These are phyloP conservation scores for Stramonita haemastoma DNA, from an alignment of 2,888 invertebrate species.

Conservation along the genomic window DNA sequence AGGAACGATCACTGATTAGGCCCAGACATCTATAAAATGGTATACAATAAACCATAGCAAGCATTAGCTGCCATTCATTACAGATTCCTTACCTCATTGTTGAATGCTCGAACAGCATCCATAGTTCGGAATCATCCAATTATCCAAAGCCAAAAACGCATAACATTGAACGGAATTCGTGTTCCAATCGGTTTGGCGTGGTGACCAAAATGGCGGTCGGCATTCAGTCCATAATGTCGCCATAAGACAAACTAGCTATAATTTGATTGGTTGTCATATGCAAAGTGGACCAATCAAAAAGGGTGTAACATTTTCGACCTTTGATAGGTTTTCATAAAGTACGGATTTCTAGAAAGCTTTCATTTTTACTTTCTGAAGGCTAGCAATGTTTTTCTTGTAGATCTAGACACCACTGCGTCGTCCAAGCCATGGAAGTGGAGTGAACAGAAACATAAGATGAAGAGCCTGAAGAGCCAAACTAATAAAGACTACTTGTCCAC, in stretches of 20 bases:
- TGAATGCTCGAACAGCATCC: constrained; percentile 92
- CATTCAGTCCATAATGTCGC: constrained; percentile 40
- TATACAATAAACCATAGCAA: background rate
- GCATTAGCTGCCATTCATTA: background rate
- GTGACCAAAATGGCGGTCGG: constrained; percentile 46
- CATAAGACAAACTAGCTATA: background rate
- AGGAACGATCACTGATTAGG: background rate
- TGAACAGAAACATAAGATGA: too few relatives aligned
- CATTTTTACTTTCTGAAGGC: too few relatives aligned
- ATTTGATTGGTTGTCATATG: background rate
- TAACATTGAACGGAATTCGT: background rate
- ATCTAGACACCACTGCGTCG: background rate
- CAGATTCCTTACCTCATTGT: constrained; percentile 85
- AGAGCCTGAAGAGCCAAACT: too few relatives aligned
- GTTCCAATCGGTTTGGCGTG: constrained; percentile 40
- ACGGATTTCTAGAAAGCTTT: background rate
- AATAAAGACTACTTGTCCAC: too few relatives aligned
- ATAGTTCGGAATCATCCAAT: constrained; percentile 76
- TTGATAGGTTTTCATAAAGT: background rate
- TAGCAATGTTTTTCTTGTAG: background rate
- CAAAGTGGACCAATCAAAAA: background rate
- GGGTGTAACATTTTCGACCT: background rate
- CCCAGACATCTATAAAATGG: background rate
- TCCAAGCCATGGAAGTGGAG: background rate
- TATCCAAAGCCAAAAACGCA: background rate